A percentile compares a stretch with the other conserved stretches of the same genome.
phyloP scores from a whole-genome alignment of 1,140 invertebrate genomes.

The Panulirus ornatus region DNA sequence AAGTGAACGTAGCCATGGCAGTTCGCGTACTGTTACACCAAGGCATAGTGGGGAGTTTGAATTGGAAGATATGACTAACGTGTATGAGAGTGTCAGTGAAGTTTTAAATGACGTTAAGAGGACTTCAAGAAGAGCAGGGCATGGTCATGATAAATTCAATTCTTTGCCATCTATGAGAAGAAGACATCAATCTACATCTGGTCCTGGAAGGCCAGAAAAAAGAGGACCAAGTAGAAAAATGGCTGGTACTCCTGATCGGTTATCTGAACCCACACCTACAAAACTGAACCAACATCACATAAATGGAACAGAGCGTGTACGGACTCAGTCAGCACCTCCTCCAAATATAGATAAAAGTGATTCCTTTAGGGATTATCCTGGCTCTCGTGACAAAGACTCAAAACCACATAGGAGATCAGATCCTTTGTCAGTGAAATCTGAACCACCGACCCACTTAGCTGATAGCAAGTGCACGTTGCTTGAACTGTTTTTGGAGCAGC shows the following conservation, averaged over 20 bases:
- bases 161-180: constrained; percentile 74
- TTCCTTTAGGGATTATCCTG: constrained; percentile 40
- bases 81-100: constrained; percentile 85
- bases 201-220: constrained; percentile 54
- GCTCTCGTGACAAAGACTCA: constrained; percentile 50
- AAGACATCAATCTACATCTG: constrained; percentile 55
- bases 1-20: constrained; percentile 37
- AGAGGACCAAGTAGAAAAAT: constrained; percentile 75
- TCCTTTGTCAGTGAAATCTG: constrained; percentile 67
- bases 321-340: constrained; percentile 74
- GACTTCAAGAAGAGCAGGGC: constrained; percentile 56
- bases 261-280: constrained; percentile 74
- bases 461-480: constrained; percentile 75
- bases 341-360: constrained; percentile 72
- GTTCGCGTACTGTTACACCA: constrained; percentile 43
- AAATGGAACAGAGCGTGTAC: constrained; percentile 65
- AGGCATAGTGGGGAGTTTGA: constrained; percentile 71
- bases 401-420: constrained; percentile 61
- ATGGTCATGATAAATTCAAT: constrained; percentile 73
- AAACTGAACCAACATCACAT: constrained; percentile 66
- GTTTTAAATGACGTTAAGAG: constrained; percentile 69
- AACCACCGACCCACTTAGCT: constrained; percentile 66
- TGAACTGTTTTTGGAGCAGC: constrained; percentile 75
- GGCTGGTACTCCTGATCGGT: constrained; percentile 64
- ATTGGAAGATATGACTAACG: constrained; percentile 82